Evolutionary conservation across 1,140 invertebrate species (phyloP).

Genomic region (Drosophila tristis): DNA sequence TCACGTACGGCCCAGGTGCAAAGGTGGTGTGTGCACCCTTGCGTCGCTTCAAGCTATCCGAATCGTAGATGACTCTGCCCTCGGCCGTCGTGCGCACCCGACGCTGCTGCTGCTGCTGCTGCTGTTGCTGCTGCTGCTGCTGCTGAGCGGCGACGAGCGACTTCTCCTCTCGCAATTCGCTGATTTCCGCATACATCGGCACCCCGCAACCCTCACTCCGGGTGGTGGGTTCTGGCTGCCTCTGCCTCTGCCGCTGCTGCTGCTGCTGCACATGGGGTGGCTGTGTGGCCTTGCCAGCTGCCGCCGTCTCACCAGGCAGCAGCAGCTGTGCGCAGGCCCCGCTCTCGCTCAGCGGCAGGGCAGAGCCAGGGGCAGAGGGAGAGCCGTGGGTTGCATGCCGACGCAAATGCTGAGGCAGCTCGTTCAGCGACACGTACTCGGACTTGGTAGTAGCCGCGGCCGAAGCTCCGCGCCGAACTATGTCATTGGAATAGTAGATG

Average conservation of each 20-base stretch:
- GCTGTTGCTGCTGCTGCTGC: not conserved
- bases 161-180: constrained; percentile 75
- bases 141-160: constrained; percentile 49
- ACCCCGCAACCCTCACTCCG: constrained; percentile 38
- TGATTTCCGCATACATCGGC: constrained; percentile 82
- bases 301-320: constrained; percentile 11
- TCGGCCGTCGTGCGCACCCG: constrained; percentile 92
- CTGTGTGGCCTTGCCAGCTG: constrained; percentile 32
- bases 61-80: constrained; percentile 95
- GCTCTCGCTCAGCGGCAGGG: constrained; percentile 21
- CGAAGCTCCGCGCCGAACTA: constrained; percentile 86
- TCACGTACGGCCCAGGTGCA: constrained; percentile 91
- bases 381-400: constrained; percentile 74
- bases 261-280: constrained; percentile 1
- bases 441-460: constrained; percentile 85
- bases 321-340: constrained; percentile 62
- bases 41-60: constrained; percentile 92
- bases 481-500: constrained; percentile 86
- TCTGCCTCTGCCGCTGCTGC: not conserved
- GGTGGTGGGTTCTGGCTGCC: constrained; percentile 2
- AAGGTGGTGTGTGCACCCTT: constrained; percentile 93
- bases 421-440: constrained; percentile 92
- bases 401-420: constrained; percentile 88
- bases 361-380: no score
- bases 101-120: constrained; percentile 77